phyloP scores from a whole-genome alignment of 1,140 invertebrate genomes.

The Stegodyphus dumicola region DNA sequence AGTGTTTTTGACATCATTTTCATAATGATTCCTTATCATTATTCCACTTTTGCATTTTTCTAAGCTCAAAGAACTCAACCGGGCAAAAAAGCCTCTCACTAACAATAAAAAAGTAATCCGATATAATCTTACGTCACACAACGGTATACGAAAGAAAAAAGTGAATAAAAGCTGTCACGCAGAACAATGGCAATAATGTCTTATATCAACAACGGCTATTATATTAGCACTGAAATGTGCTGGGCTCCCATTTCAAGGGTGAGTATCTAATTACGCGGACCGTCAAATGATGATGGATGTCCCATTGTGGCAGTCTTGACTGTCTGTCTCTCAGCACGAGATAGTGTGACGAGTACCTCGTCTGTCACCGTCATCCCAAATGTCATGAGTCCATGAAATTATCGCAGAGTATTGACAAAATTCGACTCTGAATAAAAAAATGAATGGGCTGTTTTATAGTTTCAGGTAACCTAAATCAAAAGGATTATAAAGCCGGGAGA shows the following conservation, averaged over 20 bases:
- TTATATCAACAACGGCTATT: conserved; percentile 25
- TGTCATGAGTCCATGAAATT: not conserved
- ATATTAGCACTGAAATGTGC: not conserved
- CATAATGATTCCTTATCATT: no score
- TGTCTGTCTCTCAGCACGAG: not conserved
- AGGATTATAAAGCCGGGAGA: no score
- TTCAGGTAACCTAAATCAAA: no score
- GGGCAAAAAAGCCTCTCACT: no score
- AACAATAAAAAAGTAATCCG: not conserved
- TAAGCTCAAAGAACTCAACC: no score
- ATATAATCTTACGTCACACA: not conserved
- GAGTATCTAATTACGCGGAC: conserved; percentile 45
- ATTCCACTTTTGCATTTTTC: no score
- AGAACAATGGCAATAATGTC: conserved; percentile 42
- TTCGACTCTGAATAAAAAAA: no score
- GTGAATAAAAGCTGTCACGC: conserved; percentile 25
- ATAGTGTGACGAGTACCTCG: conserved; percentile 21
- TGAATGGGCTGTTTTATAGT: no score
- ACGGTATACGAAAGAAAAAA: not conserved
- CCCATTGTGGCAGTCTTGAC: conserved; percentile 23
- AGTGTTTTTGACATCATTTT: no score
- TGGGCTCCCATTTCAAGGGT: conserved; percentile 16
- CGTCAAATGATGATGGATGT: conserved; percentile 44
- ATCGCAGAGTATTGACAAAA: no score
- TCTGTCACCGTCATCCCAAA: not conserved